These are phyloP conservation scores for Gobio gobio DNA, from an alignment of 2,113 vertebrate species.

Conservation along the genomic window DNA sequence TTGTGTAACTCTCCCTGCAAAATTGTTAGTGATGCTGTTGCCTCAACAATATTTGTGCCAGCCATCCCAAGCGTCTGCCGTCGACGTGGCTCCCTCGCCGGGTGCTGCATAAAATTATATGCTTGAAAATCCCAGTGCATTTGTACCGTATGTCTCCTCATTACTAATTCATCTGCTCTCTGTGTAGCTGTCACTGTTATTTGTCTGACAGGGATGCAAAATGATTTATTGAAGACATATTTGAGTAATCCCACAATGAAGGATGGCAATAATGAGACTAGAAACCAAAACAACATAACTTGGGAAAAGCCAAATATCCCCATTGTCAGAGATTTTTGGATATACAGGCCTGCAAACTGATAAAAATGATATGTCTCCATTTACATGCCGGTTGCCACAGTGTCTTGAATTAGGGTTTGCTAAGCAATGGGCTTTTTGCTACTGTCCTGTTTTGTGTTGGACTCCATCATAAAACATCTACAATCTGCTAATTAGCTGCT, in stretches of 20 bases:
- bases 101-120: conserved; percentile 24
- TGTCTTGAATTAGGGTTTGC: not conserved
- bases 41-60: conserved; percentile 29
- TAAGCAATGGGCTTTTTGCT: not conserved
- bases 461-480: not conserved
- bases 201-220: conserved; percentile 47
- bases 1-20: conserved; percentile 1
- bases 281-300: conserved; percentile 20
- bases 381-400: not conserved
- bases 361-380: not conserved
- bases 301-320: conserved; percentile 6
- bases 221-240: conserved; percentile 54
- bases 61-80: conserved; percentile 18
- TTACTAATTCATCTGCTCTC: conserved; percentile 45
- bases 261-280: conserved; percentile 33
- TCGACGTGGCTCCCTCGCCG: not conserved
- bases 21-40: conserved; percentile 13
- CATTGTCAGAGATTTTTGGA: not conserved
- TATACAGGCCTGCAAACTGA: not conserved
- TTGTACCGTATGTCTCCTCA: conserved; percentile 43
- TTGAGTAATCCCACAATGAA: conserved; percentile 42
- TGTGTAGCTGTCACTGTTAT: conserved; percentile 39
- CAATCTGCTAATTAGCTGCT: conserved; percentile 4
- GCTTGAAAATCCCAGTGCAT: conserved; percentile 43
- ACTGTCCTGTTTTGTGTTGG: conserved; percentile 1